A percentile compares a stretch with the other conserved stretches of the same genome.
Conservation (phyloP, 2,797 vertebrate genomes). For the Pseudocheirus occidentalis region DNA sequence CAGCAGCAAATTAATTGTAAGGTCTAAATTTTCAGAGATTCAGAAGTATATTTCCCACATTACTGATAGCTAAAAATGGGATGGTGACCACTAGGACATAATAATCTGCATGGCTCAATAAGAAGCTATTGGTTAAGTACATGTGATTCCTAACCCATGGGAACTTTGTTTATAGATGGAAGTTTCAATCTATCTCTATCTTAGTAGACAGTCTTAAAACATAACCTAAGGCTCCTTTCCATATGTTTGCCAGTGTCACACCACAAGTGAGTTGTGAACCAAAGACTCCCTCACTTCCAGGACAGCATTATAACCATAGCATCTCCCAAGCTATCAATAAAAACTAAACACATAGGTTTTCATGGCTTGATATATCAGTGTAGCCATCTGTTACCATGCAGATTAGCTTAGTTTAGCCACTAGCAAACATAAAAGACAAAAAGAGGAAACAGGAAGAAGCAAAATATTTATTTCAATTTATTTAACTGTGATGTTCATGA, state of each 20-base stretch:
- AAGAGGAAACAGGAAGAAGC: neutral
- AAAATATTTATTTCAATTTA: constrained; percentile 10
- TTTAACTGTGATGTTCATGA: constrained; percentile 20
- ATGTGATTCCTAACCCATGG: neutral
- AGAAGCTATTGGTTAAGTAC: neutral
- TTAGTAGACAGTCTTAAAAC: neutral
- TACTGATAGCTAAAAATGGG: neutral
- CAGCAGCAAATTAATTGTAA: neutral
- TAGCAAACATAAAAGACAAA: constrained; percentile 24
- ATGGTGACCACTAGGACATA: neutral
- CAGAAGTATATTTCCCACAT: neutral
- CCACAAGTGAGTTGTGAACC: neutral
- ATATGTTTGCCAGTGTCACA: neutral
- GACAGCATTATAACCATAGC: neutral
- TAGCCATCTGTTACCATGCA: neutral
- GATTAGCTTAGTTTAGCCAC: neutral
- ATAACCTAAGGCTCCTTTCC: neutral
- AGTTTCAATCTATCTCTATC: neutral
- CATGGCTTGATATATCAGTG: neutral
- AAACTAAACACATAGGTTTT: neutral
- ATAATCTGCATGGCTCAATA: neutral
- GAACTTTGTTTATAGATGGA: neutral
- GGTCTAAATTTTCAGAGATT: neutral
- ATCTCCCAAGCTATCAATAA: neutral
- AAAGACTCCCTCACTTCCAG: neutral